Base-by-base conservation (phyloP, 2,797 vertebrate species). In the Lepus townsendii region DNA sequence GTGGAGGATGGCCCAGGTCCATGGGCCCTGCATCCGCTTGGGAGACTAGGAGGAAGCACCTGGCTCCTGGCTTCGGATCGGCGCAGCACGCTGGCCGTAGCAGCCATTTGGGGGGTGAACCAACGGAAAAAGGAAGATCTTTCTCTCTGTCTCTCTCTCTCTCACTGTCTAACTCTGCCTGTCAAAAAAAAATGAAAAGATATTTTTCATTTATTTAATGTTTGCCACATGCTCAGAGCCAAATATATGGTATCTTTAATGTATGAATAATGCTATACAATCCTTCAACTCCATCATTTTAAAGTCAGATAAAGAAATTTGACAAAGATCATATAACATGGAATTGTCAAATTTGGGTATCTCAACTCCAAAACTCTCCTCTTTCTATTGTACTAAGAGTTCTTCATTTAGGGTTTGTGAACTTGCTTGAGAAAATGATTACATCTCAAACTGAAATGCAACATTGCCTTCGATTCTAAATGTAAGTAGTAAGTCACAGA, bases 261-360 rank as follows among this genome's bases (percentile, higher is more conserved):
- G 19, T 89, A 65, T 22, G 75, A 52, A 50, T 75, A 87, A 71
- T 83, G 17, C 47, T 90, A 47, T 2, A 20, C 57, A 87, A 16
- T 84, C 92, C 68, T 90, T 38, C 54, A 94, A 80, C 66, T 80
- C 89, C 75, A 91, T 30, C 22, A 69, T 91, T 93, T 93, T 92
- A 90, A 83, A 85, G 27, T 80, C 65, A 80, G 52, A 32, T 91
- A 90, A 52, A 92, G 63, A 90, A 88, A 62, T 84, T 84, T 68
- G 7, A 35, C 35, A 54, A 91, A 91, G 42, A 10, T 78, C 80
- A 76, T 84, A 32, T 76, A 76, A 95, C 27, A 50, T 72, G 90
- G 88, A 91, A 88, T 88, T 76, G 79, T 82, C 35, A 87, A 75
- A 75, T 42, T 71, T 66, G 60, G 12, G 3, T 79, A 83, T 71